phyloP scores from a whole-genome alignment of 2,113 vertebrate genomes.

The Tachycineta bicolor region DNA sequence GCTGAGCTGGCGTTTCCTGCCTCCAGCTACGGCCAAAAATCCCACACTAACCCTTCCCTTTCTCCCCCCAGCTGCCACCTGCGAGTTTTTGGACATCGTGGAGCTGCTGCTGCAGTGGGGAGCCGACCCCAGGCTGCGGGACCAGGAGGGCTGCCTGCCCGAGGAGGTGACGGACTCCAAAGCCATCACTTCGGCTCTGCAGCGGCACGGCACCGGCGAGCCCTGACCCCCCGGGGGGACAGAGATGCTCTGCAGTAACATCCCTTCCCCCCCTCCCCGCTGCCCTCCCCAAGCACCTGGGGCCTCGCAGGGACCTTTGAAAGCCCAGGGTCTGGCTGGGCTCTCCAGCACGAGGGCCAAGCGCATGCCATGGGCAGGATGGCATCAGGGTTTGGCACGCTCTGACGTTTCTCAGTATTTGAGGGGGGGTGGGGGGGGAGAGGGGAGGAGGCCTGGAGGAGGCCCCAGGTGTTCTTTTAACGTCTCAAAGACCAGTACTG shows the following conservation, averaged over 20 bases:
- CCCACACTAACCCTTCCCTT: neutral
- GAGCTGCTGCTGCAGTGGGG: constrained; percentile 88
- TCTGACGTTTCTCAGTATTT: constrained; percentile 28
- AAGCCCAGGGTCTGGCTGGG: neutral
- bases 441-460: neutral
- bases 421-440: neutral
- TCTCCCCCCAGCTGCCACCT: constrained; percentile 84
- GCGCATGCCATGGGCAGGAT: neutral
- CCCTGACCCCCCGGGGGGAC: neutral
- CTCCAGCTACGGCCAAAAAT: neutral
- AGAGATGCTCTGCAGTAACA: neutral
- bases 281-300: neutral
- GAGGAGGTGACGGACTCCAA: constrained; percentile 92
- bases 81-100: constrained; percentile 94
- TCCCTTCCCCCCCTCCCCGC: neutral
- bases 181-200: constrained; percentile 83
- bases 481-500: constrained; percentile 1
- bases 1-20: neutral
- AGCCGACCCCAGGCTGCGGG: constrained; percentile 87
- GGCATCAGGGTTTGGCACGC: constrained; percentile 39
- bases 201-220: constrained; percentile 68
- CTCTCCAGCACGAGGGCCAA: neutral
- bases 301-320: neutral
- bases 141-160: constrained; percentile 91
- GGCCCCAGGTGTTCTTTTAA: neutral